Percentiles rank a stretch among this genome's conserved stretches.
Conservation (phyloP, 2,888 invertebrate genomes). For the Neoitamus cyanurus region DNA sequence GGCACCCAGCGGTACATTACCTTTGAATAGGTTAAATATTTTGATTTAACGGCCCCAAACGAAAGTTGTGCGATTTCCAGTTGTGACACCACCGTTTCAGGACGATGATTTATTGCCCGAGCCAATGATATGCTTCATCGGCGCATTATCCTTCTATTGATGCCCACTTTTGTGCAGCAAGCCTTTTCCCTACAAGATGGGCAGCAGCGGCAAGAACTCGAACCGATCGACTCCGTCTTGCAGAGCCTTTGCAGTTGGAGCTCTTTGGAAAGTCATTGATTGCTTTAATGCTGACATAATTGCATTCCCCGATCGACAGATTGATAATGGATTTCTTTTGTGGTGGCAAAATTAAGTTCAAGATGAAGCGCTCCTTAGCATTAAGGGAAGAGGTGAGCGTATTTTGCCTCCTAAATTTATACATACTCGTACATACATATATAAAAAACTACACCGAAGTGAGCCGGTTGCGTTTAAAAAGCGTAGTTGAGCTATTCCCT, state of each 20-base stretch:
- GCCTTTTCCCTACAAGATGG: not conserved
- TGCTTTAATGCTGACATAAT: slow-evolving; percentile 1
- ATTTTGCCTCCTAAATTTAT: not conserved
- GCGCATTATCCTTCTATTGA: not conserved
- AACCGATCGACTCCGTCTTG: not conserved
- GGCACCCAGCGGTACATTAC: slow-evolving; percentile 45
- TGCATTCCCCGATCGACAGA: not conserved
- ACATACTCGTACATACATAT: too few relatives aligned
- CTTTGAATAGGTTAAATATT: slow-evolving; percentile 48
- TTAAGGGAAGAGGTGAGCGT: not conserved
- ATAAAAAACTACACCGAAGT: too few relatives aligned
- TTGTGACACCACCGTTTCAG: slow-evolving; percentile 23
- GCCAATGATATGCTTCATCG: slow-evolving; percentile 45
- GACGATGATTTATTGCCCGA: slow-evolving; percentile 35
- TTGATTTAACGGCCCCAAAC: slow-evolving; percentile 47
- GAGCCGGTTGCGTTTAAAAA: too few relatives aligned
- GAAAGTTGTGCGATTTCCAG: slow-evolving; percentile 26
- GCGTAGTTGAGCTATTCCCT: too few relatives aligned
- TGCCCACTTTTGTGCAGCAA: not conserved
- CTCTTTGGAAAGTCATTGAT: not conserved
- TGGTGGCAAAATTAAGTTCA: not conserved
- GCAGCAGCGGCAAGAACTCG: not conserved
- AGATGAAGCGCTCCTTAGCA: not conserved
- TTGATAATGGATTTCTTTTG: not conserved
- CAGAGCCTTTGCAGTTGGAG: not conserved